Evolutionary conservation across 2,797 vertebrate species (phyloP).

Genomic region (Mus minutoides): DNA sequence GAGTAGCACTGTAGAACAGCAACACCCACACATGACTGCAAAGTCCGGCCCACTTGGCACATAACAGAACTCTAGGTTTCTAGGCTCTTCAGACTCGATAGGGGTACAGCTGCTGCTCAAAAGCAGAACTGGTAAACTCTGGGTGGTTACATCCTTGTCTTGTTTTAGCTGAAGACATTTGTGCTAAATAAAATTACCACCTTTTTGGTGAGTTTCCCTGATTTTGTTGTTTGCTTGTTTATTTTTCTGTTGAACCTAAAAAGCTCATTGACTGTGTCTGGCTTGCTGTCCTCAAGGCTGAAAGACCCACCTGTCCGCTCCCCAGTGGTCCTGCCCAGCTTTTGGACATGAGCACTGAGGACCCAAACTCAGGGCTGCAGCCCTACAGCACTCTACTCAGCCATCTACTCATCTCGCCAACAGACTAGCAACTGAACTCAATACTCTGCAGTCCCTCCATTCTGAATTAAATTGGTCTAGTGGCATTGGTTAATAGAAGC

Average conservation of each 20-base stretch:
- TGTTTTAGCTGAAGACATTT: not conserved
- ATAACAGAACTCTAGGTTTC: not conserved
- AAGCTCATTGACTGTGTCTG: not conserved
- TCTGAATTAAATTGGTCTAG: not conserved
- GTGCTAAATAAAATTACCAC: not conserved
- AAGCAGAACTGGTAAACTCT: not conserved
- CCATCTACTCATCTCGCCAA: not conserved
- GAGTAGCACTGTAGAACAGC: not conserved
- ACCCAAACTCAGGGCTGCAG: not conserved
- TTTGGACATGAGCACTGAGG: not conserved
- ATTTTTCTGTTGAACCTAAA: not conserved
- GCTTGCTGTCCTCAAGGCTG: not conserved
- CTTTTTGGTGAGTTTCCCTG: not conserved
- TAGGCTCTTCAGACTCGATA: not conserved
- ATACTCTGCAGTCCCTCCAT: slow-evolving; percentile 4
- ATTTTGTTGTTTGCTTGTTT: not conserved
- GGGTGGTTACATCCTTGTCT: not conserved
- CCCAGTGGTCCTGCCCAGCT: not conserved
- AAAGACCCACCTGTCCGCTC: not conserved
- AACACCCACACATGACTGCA: slow-evolving; percentile 3
- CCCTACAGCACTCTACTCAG: not conserved
- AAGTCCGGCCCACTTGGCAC: not conserved
- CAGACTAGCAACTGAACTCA: slow-evolving; percentile 5
- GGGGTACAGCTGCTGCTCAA: not conserved
- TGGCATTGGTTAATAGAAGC: not conserved